Base-by-base conservation (phyloP, 2,797 vertebrate species). In the Sebastes trivittatus region DNA sequence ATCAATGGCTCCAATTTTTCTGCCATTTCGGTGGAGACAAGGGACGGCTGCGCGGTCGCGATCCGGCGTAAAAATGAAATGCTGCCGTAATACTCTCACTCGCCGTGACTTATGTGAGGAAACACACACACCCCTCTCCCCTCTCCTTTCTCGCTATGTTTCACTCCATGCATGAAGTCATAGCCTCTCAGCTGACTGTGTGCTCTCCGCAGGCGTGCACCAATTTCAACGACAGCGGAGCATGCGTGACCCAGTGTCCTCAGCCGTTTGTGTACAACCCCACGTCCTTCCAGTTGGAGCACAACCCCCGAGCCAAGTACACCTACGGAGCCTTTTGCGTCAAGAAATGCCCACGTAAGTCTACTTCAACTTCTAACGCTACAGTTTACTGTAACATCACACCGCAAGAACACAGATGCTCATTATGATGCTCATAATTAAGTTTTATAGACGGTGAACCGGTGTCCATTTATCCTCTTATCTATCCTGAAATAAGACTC, bases 321-420 rank as follows among this genome's bases (percentile, higher is more conserved):
- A 99, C 98, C 4, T 99, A 99, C 2, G 98, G 98, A 87, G 98
- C 98, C 11, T 99, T 99, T 87, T 99, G 98, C 13, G 98, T 99
- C 87, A 98, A 98, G 92, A 99, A 98, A 87, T 99, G 98, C 70
- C 98, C 98, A 69, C 97, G 98, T 99, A 93, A 97, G 98, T 96
- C 70, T 42, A 38, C 60, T 59, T 27, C 4, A 23, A 42, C 25
- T 61, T 42, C 38, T 42, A 42, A 42, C 13, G 5, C 38, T 0
- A 14, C 2, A 25, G 23, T 16, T 11, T 11, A 18, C 49, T 32
- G 23, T 16, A 62, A 61, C 58, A 29, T 23, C 5, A 69, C 20
- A 29, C 58, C 16, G 18, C 49, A 16, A 29, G 11, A 27, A 60
- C 64, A 59, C 52, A 60, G 52, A 69, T 25, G 70, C 58, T 82